Percentiles rank a stretch among this genome's conserved stretches.
These are phyloP conservation scores for Formicarius rufipectus DNA, from an alignment of 2,113 vertebrate genomes.

Conservation along the genomic window DNA sequence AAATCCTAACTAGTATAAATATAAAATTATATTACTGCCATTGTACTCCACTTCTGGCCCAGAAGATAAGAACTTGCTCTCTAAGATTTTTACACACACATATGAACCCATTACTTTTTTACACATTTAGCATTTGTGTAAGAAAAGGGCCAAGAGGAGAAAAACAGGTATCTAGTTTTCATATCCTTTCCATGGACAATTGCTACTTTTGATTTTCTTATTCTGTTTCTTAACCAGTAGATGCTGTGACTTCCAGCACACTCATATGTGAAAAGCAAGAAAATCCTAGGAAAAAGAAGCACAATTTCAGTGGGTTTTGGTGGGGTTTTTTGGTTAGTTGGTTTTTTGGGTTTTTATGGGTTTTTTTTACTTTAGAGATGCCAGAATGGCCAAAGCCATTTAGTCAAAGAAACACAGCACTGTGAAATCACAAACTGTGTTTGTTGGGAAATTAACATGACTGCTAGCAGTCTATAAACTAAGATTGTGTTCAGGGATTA, in stretches of 20 bases:
- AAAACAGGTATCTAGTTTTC: neutral
- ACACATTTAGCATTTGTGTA: neutral
- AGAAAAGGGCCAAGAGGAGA: neutral
- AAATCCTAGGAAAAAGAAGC: neutral
- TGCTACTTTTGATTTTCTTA: neutral
- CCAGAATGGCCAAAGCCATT: neutral
- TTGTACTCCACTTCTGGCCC: neutral
- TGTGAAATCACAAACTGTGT: neutral
- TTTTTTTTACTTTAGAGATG: neutral
- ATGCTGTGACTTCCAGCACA: neutral
- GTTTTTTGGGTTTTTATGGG: neutral
- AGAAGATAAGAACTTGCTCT: neutral
- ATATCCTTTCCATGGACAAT: neutral
- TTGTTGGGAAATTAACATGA: neutral
- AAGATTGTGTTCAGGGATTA: neutral
- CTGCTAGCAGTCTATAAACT: neutral
- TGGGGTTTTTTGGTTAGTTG: too few relatives aligned
- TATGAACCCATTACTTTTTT: neutral
- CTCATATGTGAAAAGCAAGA: neutral
- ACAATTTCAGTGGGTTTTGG: neutral
- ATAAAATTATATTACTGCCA: neutral
- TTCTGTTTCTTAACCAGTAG: neutral
- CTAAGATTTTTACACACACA: neutral
- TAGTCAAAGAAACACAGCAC: neutral
- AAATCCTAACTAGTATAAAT: neutral